Base-by-base conservation (phyloP, 2,113 vertebrate genomes). In the Tamias sibiricus region DNA sequence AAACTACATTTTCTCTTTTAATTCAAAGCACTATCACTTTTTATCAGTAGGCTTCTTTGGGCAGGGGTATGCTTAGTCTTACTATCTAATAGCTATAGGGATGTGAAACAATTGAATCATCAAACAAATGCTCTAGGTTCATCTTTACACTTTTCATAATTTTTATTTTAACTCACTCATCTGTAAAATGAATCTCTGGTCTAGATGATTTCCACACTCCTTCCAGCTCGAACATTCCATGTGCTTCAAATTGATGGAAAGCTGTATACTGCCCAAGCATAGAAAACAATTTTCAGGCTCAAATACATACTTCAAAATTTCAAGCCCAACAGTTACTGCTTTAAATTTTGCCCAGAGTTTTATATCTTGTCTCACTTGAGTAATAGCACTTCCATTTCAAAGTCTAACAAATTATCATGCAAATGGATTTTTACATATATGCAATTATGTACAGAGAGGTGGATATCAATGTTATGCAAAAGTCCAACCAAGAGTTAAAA, bases 111-210 rank as follows among this genome's bases (percentile, higher is more conserved):
- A 92, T 20, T 79, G 72, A 95, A 87, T 91, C 59, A 75, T 94
- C 82, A 89, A 87, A 86, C 16, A 69, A 52, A 24, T 47, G 44
- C 37, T n/a, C 57, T 76, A 75, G 49, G 91, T 84, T 93, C 52
- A 75, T 90, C 64, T 88, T 64, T 49, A 84, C 11, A 69, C 10
- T 82, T 95, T 83, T 77, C 10, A 96, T 92, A 96, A 92, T 96
- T 94, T 93, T 97, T 95, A 86, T 97, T 97, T 94, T 96, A 94
- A 96, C 32, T 81, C 37, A 62, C 10, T 96, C 90, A 84, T 85
- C 54, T 97, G 83, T 91, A 91, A 94, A 95, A 96, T 93, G 37
- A 96, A 87, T 81, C 30, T 66, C 49, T 85, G 40, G 57, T 84
- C 40, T 82, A 91, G 64, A 91, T 87, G n/a, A 83, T 92, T 97